Percentiles rank a stretch among this genome's conserved stretches.
phyloP scores from a whole-genome alignment of 1,140 invertebrate species.

The Araneus ventricosus region DNA sequence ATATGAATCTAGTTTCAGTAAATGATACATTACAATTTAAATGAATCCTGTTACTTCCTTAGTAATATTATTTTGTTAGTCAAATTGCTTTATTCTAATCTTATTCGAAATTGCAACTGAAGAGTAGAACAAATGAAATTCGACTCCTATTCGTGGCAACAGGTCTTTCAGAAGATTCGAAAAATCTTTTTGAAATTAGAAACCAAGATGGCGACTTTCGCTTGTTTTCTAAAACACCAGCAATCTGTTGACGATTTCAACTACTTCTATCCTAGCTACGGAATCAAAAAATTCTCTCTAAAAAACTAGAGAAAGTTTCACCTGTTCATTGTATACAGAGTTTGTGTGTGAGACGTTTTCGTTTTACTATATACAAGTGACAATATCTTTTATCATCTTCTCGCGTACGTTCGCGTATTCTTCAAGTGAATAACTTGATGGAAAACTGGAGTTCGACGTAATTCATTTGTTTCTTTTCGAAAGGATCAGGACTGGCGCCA shows the following conservation, averaged over 20 bases:
- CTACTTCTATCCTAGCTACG: slow-evolving; percentile 66
- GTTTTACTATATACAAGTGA: slow-evolving; percentile 50
- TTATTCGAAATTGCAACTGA: too few relatives aligned
- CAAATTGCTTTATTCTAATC: too few relatives aligned
- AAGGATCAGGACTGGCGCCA: slow-evolving; percentile 72
- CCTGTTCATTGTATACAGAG: slow-evolving; percentile 61
- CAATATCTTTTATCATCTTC: neutral
- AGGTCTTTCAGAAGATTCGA: neutral
- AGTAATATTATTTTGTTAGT: too few relatives aligned
- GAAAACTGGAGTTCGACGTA: slow-evolving; percentile 39
- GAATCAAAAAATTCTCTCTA: slow-evolving; percentile 72
- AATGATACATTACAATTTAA: too few relatives aligned
- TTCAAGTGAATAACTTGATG: neutral
- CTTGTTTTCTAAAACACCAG: slow-evolving; percentile 54
- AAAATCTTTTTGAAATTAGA: neutral
- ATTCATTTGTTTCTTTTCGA: slow-evolving; percentile 62
- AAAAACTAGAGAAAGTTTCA: slow-evolving; percentile 73
- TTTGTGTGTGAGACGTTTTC: neutral
- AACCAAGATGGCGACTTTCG: slow-evolving; percentile 19
- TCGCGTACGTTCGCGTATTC: slow-evolving; percentile 42
- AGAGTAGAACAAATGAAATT: too few relatives aligned
- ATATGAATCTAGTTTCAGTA: too few relatives aligned
- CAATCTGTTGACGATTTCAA: slow-evolving; percentile 53
- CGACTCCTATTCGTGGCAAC: neutral
- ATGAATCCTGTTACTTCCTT: too few relatives aligned